Evolutionary conservation across 53 echinoderm and acorn worm species (phyloP).

Genomic region (Apostichopus leukothele): DNA sequence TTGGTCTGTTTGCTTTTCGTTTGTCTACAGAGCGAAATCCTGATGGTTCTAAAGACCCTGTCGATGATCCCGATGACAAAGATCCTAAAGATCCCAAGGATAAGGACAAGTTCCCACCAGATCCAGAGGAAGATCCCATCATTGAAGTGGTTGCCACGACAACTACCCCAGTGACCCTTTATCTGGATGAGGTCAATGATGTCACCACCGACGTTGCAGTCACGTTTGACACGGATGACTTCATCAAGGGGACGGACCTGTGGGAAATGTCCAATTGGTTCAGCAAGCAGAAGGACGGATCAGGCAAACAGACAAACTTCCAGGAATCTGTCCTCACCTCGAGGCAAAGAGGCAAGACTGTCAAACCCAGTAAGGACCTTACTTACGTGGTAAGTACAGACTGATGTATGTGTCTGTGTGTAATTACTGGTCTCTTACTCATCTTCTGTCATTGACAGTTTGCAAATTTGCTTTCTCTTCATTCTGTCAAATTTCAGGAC

Average conservation of each 20-base stretch:
- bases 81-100: too few relatives aligned
- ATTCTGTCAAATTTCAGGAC: too few relatives aligned
- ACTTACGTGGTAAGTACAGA: conserved; percentile 24
- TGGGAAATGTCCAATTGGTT: conserved; percentile 63
- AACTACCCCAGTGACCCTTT: conserved; percentile 40
- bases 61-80: too few relatives aligned
- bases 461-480: too few relatives aligned
- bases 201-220: conserved; percentile 42
- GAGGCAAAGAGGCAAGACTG: conserved; percentile 15
- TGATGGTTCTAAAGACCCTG: too few relatives aligned
- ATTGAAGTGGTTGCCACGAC: conserved; percentile 32
- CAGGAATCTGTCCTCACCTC: background rate
- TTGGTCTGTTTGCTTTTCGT: too few relatives aligned
- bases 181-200: conserved; percentile 30
- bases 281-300: conserved; percentile 53
- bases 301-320: conserved; percentile 28
- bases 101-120: background rate
- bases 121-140: conserved; percentile 2
- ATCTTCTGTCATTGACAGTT: too few relatives aligned
- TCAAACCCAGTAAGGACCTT: conserved; percentile 27
- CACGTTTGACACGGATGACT: conserved; percentile 17
- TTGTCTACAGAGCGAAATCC: too few relatives aligned
- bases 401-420: too few relatives aligned
- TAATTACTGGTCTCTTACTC: too few relatives aligned
- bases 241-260: conserved; percentile 48